These are phyloP conservation scores for Anarsia innoxiella DNA, from an alignment of 2,888 invertebrate genomes.

Conservation along the genomic window DNA sequence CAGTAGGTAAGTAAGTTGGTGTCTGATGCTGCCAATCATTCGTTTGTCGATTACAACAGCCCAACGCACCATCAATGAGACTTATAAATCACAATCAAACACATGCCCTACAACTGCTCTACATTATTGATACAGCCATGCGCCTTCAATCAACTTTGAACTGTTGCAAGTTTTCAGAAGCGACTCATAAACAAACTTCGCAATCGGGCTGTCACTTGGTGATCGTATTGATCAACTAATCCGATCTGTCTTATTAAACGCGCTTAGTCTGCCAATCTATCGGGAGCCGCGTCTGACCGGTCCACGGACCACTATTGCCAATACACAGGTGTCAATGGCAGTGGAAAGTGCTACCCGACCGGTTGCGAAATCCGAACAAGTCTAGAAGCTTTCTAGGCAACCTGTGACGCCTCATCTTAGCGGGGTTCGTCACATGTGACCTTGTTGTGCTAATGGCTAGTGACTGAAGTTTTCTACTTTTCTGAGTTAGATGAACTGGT, in stretches of 20 bases:
- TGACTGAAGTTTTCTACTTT: too few species aligned
- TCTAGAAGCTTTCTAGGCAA: slow-evolving; percentile 12
- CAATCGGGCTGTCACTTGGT: slow-evolving; percentile 3
- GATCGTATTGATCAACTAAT: slow-evolving; percentile 2
- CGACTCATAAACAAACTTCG: slow-evolving; percentile 2
- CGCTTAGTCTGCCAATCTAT: slow-evolving; percentile 1
- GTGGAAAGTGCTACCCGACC: slow-evolving; percentile 21
- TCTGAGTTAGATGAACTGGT: too few species aligned
- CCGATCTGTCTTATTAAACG: slow-evolving; percentile 3
- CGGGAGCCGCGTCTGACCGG: slow-evolving; percentile 2
- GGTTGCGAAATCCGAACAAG: slow-evolving; percentile 10
- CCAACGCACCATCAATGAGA: too few species aligned
- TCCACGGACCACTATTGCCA: slow-evolving; percentile 12
- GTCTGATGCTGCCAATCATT: too few species aligned
- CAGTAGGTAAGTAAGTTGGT: too few species aligned
- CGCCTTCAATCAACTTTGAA: too few species aligned
- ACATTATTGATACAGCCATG: too few species aligned
- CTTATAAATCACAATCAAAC: too few species aligned
- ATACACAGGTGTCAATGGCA: slow-evolving; percentile 18
- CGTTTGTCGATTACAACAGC: too few species aligned
- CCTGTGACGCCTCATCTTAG: slow-evolving; percentile 4
- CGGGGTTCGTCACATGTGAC: slow-evolving; percentile 8
- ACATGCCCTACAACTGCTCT: too few species aligned
- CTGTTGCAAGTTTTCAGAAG: slow-evolving; percentile 1
- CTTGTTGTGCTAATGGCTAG: slow-evolving; percentile 13